Evolutionary conservation across 1,140 invertebrate species (phyloP).

Genomic region (Chlorops oryzae): DNA sequence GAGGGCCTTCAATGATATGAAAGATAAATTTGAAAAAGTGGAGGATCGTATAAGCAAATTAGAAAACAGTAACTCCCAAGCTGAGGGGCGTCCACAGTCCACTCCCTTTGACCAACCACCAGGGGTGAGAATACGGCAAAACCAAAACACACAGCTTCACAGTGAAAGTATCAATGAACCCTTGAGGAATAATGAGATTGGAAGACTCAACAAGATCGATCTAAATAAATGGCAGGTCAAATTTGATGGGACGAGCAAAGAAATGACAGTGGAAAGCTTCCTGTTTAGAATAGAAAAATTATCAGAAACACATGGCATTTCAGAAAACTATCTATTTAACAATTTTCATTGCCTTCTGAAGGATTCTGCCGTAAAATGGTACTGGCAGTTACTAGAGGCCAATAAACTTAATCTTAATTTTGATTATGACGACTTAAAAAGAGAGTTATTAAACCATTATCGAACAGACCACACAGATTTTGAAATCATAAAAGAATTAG

Average conservation of each 20-base stretch:
- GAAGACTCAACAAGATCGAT: too few species aligned
- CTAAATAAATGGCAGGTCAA: slow-evolving; percentile 1
- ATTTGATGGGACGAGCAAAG: background rate
- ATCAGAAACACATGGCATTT: too few species aligned
- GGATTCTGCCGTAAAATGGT: background rate
- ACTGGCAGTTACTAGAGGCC: slow-evolving; percentile 1
- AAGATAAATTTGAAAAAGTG: too few species aligned
- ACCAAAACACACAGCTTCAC: too few species aligned
- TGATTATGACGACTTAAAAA: background rate
- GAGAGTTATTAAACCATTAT: slow-evolving; percentile 2
- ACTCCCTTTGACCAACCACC: too few species aligned
- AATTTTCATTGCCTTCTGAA: background rate
- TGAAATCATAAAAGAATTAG: background rate
- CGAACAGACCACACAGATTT: background rate
- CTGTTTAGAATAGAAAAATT: slow-evolving; percentile 1
- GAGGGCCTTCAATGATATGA: too few species aligned
- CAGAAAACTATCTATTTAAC: background rate
- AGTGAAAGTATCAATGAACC: too few species aligned
- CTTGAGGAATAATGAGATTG: too few species aligned
- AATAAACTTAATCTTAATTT: background rate
- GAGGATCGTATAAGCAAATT: too few species aligned
- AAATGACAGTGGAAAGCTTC: slow-evolving; percentile 2
- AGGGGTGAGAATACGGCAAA: too few species aligned
- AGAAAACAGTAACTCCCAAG: too few species aligned
- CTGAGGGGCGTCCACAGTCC: too few species aligned